Percentiles rank a stretch among this genome's conserved stretches.
Evolutionary conservation across 2,888 invertebrate genomes (phyloP).

Genomic region (Pristionchus japonicus): DNA sequence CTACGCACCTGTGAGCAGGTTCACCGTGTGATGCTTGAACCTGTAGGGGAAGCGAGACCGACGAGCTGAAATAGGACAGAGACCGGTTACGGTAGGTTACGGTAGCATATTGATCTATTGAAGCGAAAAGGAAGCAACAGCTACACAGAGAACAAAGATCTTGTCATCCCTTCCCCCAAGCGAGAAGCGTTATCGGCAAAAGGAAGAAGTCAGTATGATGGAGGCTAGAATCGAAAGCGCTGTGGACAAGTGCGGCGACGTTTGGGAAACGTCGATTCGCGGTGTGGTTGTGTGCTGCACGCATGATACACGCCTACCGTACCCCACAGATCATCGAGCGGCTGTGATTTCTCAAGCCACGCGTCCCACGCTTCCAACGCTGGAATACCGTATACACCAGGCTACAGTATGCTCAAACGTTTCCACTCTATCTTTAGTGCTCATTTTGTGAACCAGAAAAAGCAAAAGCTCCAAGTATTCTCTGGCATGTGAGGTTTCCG

Average conservation of each 20-base stretch:
- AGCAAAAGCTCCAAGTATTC: too few species aligned
- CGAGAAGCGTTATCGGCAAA: neutral
- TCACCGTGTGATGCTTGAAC: constrained; percentile 75
- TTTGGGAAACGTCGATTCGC: constrained; percentile 35
- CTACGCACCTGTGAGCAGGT: constrained; percentile 67
- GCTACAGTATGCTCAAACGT: too few species aligned
- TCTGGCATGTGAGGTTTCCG: too few species aligned
- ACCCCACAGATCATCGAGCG: constrained; percentile 16
- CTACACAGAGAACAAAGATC: constrained; percentile 22
- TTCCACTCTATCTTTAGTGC: too few species aligned
- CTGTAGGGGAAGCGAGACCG: constrained; percentile 72
- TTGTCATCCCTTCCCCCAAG: neutral
- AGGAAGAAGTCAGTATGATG: neutral
- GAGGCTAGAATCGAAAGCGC: constrained; percentile 6
- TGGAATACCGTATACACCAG: constrained; percentile 3
- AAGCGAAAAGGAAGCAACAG: neutral
- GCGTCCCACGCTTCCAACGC: constrained; percentile 3
- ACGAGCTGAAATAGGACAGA: constrained; percentile 59
- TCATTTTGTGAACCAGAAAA: too few species aligned
- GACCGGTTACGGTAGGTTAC: neutral
- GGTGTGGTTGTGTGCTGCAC: neutral
- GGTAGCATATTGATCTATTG: neutral
- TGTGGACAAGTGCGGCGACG: neutral
- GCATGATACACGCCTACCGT: constrained; percentile 15
- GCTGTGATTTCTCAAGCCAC: neutral